Evolutionary conservation across 2,113 vertebrate genomes (phyloP), one percentile per base, ranked within the genome.

Genomic region (Myrmecophaga tridactyla): DNA sequence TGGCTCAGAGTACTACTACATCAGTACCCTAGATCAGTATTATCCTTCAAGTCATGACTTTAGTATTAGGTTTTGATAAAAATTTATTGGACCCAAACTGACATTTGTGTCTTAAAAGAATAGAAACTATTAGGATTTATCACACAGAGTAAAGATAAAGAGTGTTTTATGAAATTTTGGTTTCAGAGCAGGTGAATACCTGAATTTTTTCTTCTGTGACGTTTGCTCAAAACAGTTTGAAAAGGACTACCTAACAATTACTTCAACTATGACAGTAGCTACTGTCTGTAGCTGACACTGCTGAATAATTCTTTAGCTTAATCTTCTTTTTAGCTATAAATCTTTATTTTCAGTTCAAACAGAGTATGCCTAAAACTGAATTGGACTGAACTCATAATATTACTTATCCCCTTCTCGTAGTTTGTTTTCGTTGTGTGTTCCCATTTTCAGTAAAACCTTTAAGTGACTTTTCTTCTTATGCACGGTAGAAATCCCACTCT

Each of bases 261-360:
- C 5, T 56, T 39, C 15, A 89, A 9, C 84, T 95, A 63, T 65
- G 3, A 27, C 10, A 27, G 87, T 41, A 53, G 6, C 36, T 82
- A 53, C 11, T 88, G 8, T 9, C 23, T 69, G 4, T 63, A 10
- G 20, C 41, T 39, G 36, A 94, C 25, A 70, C 51, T 83, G 58
- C 36, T 58, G 31, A 76, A 12, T 70, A 84, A 27, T 82, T 67
- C 36, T 77, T 23, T 41, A 36, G 65, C 65, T n/a, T 63, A 20
- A 41, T 82, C 23, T 29, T 92, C 41, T 86, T 39, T 72, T 81
- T 86, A 60, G 31, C 1, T 89, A 36, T 77, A 29, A 67, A 53
- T 2, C 0, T 90, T 82, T 73, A 69, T 65, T 94, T 96, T 89
- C 21, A 81, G 29, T 94, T 96, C 48, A 91, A 23, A 75, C 4